Evolutionary conservation across 2,113 vertebrate genomes (phyloP), one percentile per base, ranked within the genome.

Genomic region (Morone saxatilis): DNA sequence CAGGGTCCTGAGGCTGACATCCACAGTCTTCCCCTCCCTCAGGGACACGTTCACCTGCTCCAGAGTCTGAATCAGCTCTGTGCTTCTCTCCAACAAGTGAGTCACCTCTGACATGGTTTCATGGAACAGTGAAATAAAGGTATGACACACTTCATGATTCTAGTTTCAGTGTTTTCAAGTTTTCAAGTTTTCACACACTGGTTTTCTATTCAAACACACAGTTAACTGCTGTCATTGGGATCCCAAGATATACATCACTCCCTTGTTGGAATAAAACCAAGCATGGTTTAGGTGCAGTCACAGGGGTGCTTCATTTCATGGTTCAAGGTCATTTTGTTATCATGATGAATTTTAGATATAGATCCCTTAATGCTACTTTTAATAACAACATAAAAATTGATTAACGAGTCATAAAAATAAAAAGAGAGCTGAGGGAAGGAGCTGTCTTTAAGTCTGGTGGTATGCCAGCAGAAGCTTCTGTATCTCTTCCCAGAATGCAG

Each of bases 31-130:
- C 19, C 96, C 97, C 90, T 99, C 98, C 40, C 94, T 96, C 65
- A 97, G 81, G 17, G 96, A 96, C 4, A 97, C 92, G 38, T 96
- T 96, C 19, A 97, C 80, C 3, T 96, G 96, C 79, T 99, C 98
- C 93, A 99, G 94, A 36, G 96, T 97, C 20, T 97, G 96, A 70
- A 99, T 97, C 86, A 98, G 91, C 56, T 97, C 96, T 0, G 95
- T 91, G 57, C 94, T 98, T 50, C 94, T 94, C 92, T 99, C 98
- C 83, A 99, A 92, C 61, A 99, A 92, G 66, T 25, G 70, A 25
- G 97, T 97, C 25, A 96, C 96, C 54, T 97, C 94, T 95, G 89
- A 8, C 40, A 14, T 4, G 1, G 10, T 25, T 31, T 45, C 14
- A 57, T 40, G 14, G 8, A 53, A 53, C 16, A 13, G 1, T 36